Evolutionary conservation across 2,888 invertebrate species (phyloP).

Genomic region (Cyrtodaria siliqua): DNA sequence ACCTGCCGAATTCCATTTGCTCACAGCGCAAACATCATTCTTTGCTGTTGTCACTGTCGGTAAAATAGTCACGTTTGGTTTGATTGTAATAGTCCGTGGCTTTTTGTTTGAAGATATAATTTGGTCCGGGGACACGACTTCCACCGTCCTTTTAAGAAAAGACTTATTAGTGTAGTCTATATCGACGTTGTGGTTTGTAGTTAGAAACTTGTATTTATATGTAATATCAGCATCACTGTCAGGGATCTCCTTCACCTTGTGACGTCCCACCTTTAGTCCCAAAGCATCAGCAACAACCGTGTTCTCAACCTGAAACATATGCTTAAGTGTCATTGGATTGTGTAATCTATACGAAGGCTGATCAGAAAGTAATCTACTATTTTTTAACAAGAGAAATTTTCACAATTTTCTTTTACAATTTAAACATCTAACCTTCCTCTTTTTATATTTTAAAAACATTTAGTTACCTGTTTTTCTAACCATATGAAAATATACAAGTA

Average conservation of each 20-base stretch:
- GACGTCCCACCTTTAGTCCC: slow-evolving; percentile 72
- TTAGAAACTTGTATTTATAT: slow-evolving; percentile 69
- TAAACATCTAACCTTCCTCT: no score
- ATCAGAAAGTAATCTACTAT: neutral
- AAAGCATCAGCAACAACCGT: slow-evolving; percentile 70
- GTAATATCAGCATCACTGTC: slow-evolving; percentile 63
- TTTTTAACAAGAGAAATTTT: neutral
- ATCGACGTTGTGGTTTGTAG: slow-evolving; percentile 52
- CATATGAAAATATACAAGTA: no score
- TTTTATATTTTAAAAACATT: neutral
- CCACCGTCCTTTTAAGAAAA: slow-evolving; percentile 67
- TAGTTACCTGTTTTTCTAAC: no score
- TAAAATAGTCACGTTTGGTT: neutral
- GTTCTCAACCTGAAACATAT: slow-evolving; percentile 78
- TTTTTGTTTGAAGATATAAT: slow-evolving; percentile 63
- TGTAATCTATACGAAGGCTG: no score
- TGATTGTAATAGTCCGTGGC: neutral
- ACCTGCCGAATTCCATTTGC: neutral
- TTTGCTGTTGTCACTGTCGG: no score
- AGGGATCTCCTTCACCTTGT: slow-evolving; percentile 76
- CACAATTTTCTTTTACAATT: neutral
- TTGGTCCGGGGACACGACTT: slow-evolving; percentile 67
- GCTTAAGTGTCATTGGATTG: no score
- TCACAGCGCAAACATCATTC: no score
- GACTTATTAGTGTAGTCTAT: slow-evolving; percentile 47